Percentiles rank a stretch among this genome's conserved stretches.
Evolutionary conservation across 2,797 vertebrate genomes (phyloP).

Genomic region (Pangasius mekongensis): DNA sequence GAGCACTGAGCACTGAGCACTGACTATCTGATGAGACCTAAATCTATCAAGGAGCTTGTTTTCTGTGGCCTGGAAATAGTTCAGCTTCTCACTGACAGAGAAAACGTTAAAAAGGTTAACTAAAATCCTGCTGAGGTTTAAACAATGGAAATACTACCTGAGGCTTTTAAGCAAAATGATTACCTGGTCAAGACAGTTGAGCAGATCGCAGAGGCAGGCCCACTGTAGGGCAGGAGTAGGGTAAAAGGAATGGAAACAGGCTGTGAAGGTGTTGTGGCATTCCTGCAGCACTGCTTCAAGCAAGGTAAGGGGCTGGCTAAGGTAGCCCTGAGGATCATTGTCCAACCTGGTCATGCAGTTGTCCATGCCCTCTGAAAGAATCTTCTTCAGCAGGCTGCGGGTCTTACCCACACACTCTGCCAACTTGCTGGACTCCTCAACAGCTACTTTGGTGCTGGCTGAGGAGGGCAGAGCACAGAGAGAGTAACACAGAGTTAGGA

Average conservation of each 20-base stretch:
- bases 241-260: conserved; percentile 98
- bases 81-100: neutral
- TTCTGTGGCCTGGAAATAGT: neutral
- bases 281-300: conserved; percentile 97
- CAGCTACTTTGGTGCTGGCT: conserved; percentile 94
- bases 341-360: conserved; percentile 96
- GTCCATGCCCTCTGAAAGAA: conserved; percentile 96
- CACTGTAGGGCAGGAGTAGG: conserved; percentile 96
- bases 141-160: neutral
- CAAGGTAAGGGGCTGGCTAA: conserved; percentile 93
- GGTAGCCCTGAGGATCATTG: conserved; percentile 96
- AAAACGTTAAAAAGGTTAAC: neutral
- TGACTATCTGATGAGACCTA: neutral
- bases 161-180: neutral
- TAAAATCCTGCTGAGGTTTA: neutral
- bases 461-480: conserved; percentile 11
- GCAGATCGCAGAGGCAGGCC: conserved; percentile 96
- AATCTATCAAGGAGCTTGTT: neutral
- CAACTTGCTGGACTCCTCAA: conserved; percentile 97
- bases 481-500: neutral
- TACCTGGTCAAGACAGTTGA: conserved; percentile 98
- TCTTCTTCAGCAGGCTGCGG: conserved; percentile 94
- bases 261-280: conserved; percentile 98
- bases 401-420: conserved; percentile 98
- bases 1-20: too few species aligned